A percentile compares a stretch with the other conserved stretches of the same genome.
Evolutionary conservation across 2,113 vertebrate genomes (phyloP).

Genomic region (Neogobius melanostomus): DNA sequence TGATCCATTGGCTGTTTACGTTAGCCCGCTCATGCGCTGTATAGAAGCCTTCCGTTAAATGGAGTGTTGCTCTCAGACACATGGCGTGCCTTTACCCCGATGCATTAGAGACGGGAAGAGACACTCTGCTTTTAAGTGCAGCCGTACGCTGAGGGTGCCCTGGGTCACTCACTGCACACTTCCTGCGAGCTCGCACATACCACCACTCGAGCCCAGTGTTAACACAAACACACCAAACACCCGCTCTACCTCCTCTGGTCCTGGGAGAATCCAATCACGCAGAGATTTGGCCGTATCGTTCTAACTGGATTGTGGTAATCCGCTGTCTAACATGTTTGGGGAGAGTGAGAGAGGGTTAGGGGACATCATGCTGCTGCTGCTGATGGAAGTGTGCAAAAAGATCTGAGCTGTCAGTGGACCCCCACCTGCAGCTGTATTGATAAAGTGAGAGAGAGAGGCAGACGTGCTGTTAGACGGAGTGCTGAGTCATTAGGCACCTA

Average conservation of each 20-base stretch:
- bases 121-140: conserved; percentile 66
- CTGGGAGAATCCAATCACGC: conserved; percentile 71
- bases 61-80: conserved; percentile 55
- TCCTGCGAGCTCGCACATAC: conserved; percentile 25
- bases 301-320: conserved; percentile 79
- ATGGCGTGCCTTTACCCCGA: conserved; percentile 58
- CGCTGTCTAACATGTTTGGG: conserved; percentile 71
- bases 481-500: conserved; percentile 1
- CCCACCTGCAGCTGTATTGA: conserved; percentile 56
- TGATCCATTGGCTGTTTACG: conserved; percentile 56
- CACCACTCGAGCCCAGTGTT: conserved; percentile 25
- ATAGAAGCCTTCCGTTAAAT: conserved; percentile 51
- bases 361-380: conserved; percentile 69
- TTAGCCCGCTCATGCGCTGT: conserved; percentile 40
- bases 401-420: conserved; percentile 60
- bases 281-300: conserved; percentile 70
- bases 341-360: conserved; percentile 69
- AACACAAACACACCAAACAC: conserved; percentile 12
- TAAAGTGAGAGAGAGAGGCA: conserved; percentile 36
- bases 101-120: conserved; percentile 63
- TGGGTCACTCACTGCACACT: conserved; percentile 59
- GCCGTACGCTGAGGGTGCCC: conserved; percentile 43
- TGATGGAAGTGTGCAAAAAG: conserved; percentile 57
- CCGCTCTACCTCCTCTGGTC: conserved; percentile 36
- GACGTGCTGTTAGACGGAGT: background rate